These are phyloP conservation scores for Hippocampus abdominalis DNA, from an alignment of 2,113 vertebrate genomes.

Conservation along the genomic window DNA sequence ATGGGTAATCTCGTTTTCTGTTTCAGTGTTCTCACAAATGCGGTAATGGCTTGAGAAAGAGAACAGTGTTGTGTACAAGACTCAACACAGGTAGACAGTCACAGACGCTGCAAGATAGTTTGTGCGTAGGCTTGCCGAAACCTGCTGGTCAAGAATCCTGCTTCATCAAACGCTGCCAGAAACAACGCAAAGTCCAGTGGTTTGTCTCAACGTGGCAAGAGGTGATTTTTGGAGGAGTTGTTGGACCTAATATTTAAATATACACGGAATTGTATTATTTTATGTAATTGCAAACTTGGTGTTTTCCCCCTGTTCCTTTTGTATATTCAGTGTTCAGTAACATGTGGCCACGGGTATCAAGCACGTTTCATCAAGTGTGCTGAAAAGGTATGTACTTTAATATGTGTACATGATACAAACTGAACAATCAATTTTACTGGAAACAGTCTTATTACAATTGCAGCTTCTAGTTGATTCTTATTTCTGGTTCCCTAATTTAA, in stretches of 20 bases:
- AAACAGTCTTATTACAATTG: neutral
- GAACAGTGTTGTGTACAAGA: slow-evolving; percentile 75
- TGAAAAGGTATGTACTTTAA: slow-evolving; percentile 68
- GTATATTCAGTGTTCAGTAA: slow-evolving; percentile 77
- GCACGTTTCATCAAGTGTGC: slow-evolving; percentile 77
- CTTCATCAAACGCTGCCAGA: slow-evolving; percentile 77
- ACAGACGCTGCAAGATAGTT: slow-evolving; percentile 61
- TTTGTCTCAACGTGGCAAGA: slow-evolving; percentile 81
- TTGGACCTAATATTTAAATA: neutral
- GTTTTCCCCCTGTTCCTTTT: neutral
- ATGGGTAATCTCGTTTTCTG: neutral
- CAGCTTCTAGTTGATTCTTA: neutral
- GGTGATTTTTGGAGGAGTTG: slow-evolving; percentile 57
- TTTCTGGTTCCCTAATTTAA: slow-evolving; percentile 19
- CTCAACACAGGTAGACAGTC: slow-evolving; percentile 46
- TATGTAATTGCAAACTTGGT: neutral
- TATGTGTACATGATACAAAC: neutral
- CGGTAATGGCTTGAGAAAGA: slow-evolving; percentile 79
- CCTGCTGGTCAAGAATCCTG: slow-evolving; percentile 79
- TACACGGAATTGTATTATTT: neutral
- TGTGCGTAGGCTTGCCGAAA: slow-evolving; percentile 69
- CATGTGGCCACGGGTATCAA: slow-evolving; percentile 79
- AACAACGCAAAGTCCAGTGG: slow-evolving; percentile 81
- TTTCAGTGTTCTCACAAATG: slow-evolving; percentile 83
- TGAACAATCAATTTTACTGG: neutral